Evolutionary conservation across 2,797 vertebrate species (phyloP).

Genomic region (Arctocebus calabarensis): DNA sequence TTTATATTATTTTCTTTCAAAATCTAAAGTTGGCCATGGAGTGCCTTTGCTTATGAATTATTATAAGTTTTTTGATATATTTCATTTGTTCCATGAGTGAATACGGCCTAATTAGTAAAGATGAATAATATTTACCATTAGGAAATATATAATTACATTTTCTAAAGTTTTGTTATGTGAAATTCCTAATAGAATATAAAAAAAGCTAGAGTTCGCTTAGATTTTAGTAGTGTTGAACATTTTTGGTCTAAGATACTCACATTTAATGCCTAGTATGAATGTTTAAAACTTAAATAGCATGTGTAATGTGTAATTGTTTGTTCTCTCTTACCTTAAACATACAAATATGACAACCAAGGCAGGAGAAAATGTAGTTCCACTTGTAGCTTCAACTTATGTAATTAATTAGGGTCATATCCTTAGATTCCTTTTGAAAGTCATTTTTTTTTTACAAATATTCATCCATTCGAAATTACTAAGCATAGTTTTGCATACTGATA

Average conservation of each 20-base stretch:
- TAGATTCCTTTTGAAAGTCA: background rate
- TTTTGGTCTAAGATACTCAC: background rate
- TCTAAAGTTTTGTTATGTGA: slow-evolving; percentile 8
- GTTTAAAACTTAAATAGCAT: background rate
- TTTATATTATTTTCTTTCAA: slow-evolving; percentile 18
- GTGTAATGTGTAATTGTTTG: background rate
- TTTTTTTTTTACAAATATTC: background rate
- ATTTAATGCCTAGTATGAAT: background rate
- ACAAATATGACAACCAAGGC: background rate
- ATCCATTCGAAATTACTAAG: background rate
- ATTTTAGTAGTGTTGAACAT: background rate
- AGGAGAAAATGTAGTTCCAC: background rate
- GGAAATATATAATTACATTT: slow-evolving; percentile 20
- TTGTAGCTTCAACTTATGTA: background rate
- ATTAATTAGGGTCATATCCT: background rate
- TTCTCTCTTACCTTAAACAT: background rate
- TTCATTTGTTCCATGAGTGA: background rate
- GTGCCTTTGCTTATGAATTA: background rate
- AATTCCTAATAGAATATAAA: background rate
- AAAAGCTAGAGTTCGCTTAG: background rate
- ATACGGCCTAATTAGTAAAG: slow-evolving; percentile 8
- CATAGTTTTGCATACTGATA: background rate
- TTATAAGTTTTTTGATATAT: background rate
- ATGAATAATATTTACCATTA: background rate
- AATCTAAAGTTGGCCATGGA: background rate